Base-by-base conservation (phyloP, 2,888 invertebrate genomes). In the Leucophenga maculata region DNA sequence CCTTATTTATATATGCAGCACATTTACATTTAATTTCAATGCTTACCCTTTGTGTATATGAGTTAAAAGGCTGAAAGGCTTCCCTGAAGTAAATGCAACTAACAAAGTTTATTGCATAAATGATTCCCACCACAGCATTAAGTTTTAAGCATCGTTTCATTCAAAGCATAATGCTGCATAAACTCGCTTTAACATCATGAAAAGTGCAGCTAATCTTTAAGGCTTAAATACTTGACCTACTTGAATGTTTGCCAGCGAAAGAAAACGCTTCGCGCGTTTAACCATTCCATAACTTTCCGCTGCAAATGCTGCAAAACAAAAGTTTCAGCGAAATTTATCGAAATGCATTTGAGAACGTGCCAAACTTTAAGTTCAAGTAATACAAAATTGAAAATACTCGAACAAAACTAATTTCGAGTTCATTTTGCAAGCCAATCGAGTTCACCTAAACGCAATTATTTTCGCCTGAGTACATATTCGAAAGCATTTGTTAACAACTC, bases 281-380 rank as follows among this genome's bases (percentile, higher is more conserved):
- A 57, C n/a, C 16, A 22, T 57, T 31, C 31, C 22, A 60, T 13
- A 54, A 54, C 22, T 54, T 54, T 54, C n/a, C n/a, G 31, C 16
- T 16, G 31, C 16, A 39, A 60, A 60, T 31, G 39, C 32, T 18
- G 16, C 60, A 39, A 59, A 60, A 39, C 11, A 8, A 60, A 60
- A 44, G 18, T 16, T 39, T 18, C 18, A 44, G 18, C 39, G 11
- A 60, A 60, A 60, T 60, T 60, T 60, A 75, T 72, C 70, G 66
- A 50, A 69, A 66, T 59, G 59, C 50, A 48, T 66, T 75, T 73
- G 75, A 75, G 59, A 44, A 18, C 11, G 39, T 70, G 75, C 75
- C 75, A 75, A 74, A 70, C 66, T 50, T 66, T 59, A 62, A 64
- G 64, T 74, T 67, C 64, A 32, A 65, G n/a, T 6, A 13, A 50